Conservation (phyloP, 2,888 invertebrate genomes). For the Alviniconcha strummeri region DNA sequence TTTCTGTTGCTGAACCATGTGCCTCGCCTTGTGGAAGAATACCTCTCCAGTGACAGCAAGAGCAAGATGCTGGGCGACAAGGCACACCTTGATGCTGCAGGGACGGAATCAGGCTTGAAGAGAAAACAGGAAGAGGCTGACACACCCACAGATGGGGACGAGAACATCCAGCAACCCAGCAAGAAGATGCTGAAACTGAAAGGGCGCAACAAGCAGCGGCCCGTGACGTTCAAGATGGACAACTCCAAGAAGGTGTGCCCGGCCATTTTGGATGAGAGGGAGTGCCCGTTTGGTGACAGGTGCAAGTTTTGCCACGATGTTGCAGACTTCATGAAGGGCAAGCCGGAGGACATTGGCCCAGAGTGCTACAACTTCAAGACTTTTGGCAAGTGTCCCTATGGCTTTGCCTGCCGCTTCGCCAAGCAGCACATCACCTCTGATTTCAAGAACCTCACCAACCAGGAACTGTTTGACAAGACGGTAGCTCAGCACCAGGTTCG, state of each 20-base stretch:
- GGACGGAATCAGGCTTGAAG: neutral
- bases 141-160: neutral
- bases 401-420: slow-evolving; percentile 90
- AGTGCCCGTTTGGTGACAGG: slow-evolving; percentile 69
- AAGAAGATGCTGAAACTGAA: slow-evolving; percentile 63
- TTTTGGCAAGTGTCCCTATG: slow-evolving; percentile 87
- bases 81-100: slow-evolving; percentile 27
- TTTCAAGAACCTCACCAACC: slow-evolving; percentile 59
- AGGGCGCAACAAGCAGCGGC: slow-evolving; percentile 88
- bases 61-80: slow-evolving; percentile 42
- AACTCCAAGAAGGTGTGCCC: slow-evolving; percentile 82
- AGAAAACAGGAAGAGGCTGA: slow-evolving; percentile 33
- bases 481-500: slow-evolving; percentile 38
- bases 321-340: slow-evolving; percentile 82
- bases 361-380: slow-evolving; percentile 75
- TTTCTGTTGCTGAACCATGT: slow-evolving; percentile 55
- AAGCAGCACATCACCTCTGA: slow-evolving; percentile 81
- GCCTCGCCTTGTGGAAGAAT: slow-evolving; percentile 53
- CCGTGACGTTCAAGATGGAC: slow-evolving; percentile 79
- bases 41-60: slow-evolving; percentile 53
- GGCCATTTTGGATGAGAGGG: slow-evolving; percentile 78
- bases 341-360: slow-evolving; percentile 78
- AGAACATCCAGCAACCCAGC: slow-evolving; percentile 49
- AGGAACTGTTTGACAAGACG: slow-evolving; percentile 53
- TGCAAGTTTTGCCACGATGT: slow-evolving; percentile 77